A percentile compares a stretch with the other conserved stretches of the same genome.
phyloP scores from a whole-genome alignment of 2,888 invertebrate species.

The Hoplodrina blanda region DNA sequence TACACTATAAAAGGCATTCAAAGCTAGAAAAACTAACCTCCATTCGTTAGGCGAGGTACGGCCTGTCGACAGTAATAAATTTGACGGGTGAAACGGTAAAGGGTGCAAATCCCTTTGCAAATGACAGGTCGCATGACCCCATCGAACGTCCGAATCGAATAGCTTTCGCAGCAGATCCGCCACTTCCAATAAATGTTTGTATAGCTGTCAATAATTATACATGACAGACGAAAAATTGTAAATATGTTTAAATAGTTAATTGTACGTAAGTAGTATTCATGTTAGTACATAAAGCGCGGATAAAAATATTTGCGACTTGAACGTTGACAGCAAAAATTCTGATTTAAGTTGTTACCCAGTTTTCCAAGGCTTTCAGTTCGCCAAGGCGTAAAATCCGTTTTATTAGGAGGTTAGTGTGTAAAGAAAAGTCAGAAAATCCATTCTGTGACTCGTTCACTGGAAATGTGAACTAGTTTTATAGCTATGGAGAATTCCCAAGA shows the following conservation, averaged over 20 bases:
- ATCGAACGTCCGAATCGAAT: slow-evolving; percentile 62
- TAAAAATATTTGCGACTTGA: slow-evolving; percentile 4
- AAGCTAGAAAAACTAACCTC: slow-evolving; percentile 68
- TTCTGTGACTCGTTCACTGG: slow-evolving; percentile 22
- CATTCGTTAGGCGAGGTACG: slow-evolving; percentile 71
- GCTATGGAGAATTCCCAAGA: slow-evolving; percentile 9
- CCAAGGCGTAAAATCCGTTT: slow-evolving; percentile 41
- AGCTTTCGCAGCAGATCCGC: slow-evolving; percentile 55
- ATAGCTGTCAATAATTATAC: slow-evolving; percentile 1
- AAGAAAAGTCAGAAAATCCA: slow-evolving; percentile 46
- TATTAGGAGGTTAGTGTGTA: slow-evolving; percentile 42
- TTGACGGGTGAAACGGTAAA: slow-evolving; percentile 80
- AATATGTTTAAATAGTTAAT: no score
- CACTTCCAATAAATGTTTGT: slow-evolving; percentile 66
- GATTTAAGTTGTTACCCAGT: slow-evolving; percentile 6
- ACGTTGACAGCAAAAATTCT: neutral
- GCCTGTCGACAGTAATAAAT: slow-evolving; percentile 77
- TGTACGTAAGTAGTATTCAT: neutral
- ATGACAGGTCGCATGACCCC: slow-evolving; percentile 83
- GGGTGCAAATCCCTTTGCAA: slow-evolving; percentile 83
- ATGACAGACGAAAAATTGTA: neutral
- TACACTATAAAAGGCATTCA: slow-evolving; percentile 46
- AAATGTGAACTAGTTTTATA: slow-evolving; percentile 43
- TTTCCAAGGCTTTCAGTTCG: slow-evolving; percentile 24
- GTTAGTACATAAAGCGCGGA: neutral